phyloP scores from a whole-genome alignment of 2,888 invertebrate species.

The Eutolmus rufibarbis region DNA sequence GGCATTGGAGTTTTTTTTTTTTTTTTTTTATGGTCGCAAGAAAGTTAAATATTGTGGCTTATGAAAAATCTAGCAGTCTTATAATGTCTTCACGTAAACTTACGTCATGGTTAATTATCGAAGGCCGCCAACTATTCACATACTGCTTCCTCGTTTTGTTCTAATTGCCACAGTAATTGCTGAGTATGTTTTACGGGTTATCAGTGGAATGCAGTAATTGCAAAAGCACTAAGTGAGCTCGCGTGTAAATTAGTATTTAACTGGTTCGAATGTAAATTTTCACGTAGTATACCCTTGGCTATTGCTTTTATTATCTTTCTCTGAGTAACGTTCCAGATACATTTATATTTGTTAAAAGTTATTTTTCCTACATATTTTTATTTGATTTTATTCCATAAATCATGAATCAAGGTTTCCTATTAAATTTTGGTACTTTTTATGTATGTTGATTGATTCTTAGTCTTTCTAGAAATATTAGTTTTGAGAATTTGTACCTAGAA shows the following conservation, averaged over 20 bases:
- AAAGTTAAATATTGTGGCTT: not conserved
- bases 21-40: not conserved
- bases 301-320: not conserved
- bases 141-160: constrained; percentile 16
- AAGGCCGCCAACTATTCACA: not conserved
- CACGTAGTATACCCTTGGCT: not conserved
- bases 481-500: too few species aligned
- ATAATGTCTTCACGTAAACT: not conserved
- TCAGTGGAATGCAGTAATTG: constrained; percentile 21
- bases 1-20: not conserved
- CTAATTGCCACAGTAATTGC: constrained; percentile 7
- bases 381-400: too few species aligned
- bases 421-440: too few species aligned
- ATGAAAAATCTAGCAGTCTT: not conserved
- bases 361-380: too few species aligned
- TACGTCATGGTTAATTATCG: constrained; percentile 10
- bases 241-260: not conserved
- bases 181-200: not conserved
- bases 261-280: not conserved
- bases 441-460: too few species aligned
- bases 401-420: too few species aligned
- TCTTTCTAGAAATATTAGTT: too few species aligned
- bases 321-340: not conserved
- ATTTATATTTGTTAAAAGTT: not conserved
- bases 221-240: not conserved